A percentile compares a stretch with the other conserved stretches of the same genome.
These are phyloP conservation scores for Rhagoletis zephyria DNA, from an alignment of 1,140 invertebrate species.

Conservation along the genomic window DNA sequence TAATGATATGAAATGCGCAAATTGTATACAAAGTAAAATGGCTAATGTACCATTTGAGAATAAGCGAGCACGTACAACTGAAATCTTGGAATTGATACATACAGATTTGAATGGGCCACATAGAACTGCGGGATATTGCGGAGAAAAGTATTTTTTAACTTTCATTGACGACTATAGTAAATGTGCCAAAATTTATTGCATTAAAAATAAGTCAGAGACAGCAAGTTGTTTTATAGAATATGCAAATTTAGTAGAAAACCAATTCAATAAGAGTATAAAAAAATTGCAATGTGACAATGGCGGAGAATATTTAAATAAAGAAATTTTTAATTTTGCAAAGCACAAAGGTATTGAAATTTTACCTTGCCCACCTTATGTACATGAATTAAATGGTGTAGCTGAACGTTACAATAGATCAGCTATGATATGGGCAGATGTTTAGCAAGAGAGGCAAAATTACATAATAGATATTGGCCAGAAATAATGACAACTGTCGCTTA, in stretches of 20 bases:
- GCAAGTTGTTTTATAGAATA: background rate
- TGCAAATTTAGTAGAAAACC: constrained; percentile 57
- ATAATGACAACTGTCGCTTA: background rate
- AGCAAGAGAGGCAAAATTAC: background rate
- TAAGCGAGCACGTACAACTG: background rate
- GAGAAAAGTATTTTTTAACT: background rate
- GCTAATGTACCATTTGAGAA: background rate
- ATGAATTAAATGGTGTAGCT: background rate
- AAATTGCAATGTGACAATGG: background rate
- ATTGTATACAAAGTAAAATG: background rate
- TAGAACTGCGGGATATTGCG: background rate
- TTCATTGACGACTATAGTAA: constrained; percentile 18
- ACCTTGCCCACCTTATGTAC: background rate
- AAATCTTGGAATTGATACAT: background rate
- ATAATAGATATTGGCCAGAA: background rate
- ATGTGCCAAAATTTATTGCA: constrained; percentile 14
- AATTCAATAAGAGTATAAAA: constrained; percentile 64
- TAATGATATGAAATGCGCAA: background rate
- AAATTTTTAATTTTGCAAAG: background rate
- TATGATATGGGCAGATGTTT: background rate
- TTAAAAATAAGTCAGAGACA: constrained; percentile 24
- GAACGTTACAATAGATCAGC: background rate
- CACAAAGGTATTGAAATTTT: background rate
- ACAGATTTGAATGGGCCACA: background rate
- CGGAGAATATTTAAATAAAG: background rate